These are phyloP conservation scores for Cyprinodon brontotheroides DNA, from an alignment of 2,113 vertebrate species.

Conservation along the genomic window DNA sequence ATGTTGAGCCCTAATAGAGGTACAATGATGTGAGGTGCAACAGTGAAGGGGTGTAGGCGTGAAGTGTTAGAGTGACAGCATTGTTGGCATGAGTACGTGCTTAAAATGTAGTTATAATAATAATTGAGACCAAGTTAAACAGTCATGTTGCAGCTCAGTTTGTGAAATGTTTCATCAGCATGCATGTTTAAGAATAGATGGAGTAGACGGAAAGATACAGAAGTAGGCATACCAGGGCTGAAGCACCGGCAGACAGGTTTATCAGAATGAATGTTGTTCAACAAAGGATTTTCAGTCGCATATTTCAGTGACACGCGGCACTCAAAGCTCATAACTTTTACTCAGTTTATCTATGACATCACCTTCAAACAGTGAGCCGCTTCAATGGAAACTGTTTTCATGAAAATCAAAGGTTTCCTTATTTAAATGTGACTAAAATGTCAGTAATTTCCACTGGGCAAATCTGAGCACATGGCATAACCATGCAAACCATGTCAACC, in stretches of 20 bases:
- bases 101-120: constrained; percentile 17
- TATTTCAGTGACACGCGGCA: background rate
- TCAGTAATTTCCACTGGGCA: too few relatives aligned
- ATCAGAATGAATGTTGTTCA: background rate
- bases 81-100: constrained; percentile 7
- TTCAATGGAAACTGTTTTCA: background rate
- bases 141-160: background rate
- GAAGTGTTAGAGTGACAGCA: constrained; percentile 16
- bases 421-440: background rate
- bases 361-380: background rate
- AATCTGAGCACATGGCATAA: too few relatives aligned
- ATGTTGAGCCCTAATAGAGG: constrained; percentile 39
- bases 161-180: background rate
- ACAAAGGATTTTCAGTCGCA: background rate
- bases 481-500: too few relatives aligned
- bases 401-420: background rate
- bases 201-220: background rate
- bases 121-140: constrained; percentile 2
- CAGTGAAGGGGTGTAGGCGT: constrained; percentile 9
- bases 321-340: background rate
- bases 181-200: background rate
- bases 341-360: background rate
- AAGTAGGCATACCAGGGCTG: too few relatives aligned
- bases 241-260: background rate
- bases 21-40: constrained; percentile 18